Conservation (phyloP, 23 tunicate genomes). For the Clavelina lepadiformis region DNA sequence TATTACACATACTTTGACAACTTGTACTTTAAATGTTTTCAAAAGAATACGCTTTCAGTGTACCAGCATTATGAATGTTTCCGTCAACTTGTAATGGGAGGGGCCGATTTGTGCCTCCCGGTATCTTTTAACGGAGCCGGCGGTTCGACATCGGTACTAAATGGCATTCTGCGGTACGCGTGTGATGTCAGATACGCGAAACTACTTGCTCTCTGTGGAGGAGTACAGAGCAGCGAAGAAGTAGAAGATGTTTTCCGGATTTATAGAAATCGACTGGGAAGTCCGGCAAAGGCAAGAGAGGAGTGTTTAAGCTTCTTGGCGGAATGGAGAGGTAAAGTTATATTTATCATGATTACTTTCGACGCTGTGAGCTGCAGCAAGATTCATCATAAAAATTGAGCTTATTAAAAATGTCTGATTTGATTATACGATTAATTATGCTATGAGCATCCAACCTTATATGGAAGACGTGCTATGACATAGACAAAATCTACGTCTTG, state of each 20-base stretch:
- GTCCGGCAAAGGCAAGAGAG: constrained; percentile 22
- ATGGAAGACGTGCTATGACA: too few relatives aligned
- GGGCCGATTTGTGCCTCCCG: constrained; percentile 67
- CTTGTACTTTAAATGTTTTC: too few relatives aligned
- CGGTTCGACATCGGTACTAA: constrained; percentile 14
- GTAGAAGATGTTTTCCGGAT: constrained; percentile 28
- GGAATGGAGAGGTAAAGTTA: constrained; percentile 25
- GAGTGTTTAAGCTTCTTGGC: constrained; percentile 45
- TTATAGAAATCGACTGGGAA: constrained; percentile 17
- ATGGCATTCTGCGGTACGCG: constrained; percentile 47
- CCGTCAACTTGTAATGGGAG: constrained; percentile 48
- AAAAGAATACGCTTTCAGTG: constrained; percentile 62
- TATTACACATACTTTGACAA: too few relatives aligned
- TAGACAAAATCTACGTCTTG: too few relatives aligned
- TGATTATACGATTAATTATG: too few relatives aligned
- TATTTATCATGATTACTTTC: neutral
- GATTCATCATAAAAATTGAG: too few relatives aligned
- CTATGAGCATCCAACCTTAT: too few relatives aligned
- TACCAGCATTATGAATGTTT: constrained; percentile 87
- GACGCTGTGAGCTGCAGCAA: neutral
- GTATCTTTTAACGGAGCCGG: constrained; percentile 18
- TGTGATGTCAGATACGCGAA: constrained; percentile 72
- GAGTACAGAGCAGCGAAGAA: constrained; percentile 26
- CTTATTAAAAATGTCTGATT: too few relatives aligned
- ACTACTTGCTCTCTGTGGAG: constrained; percentile 70